phyloP scores from a whole-genome alignment of 2,888 invertebrate genomes.

The Polietes domitor region DNA sequence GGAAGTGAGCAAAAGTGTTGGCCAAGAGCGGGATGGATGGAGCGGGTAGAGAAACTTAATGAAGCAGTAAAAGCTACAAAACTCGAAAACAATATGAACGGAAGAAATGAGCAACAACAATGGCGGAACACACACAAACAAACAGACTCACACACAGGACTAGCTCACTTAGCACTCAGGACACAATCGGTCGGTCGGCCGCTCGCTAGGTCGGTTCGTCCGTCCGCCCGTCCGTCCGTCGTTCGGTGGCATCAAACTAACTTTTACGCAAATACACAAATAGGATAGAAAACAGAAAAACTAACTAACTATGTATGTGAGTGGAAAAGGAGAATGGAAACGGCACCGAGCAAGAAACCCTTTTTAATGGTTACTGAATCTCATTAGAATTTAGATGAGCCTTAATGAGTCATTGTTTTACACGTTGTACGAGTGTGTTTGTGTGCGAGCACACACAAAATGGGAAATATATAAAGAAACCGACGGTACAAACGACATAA shows the following conservation, averaged over 20 bases:
- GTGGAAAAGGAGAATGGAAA: slow-evolving; percentile 33
- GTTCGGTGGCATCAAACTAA: slow-evolving; percentile 24
- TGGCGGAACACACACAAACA: neutral
- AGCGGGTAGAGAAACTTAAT: slow-evolving; percentile 59
- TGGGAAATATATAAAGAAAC: slow-evolving; percentile 32
- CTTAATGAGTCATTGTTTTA: slow-evolving; percentile 81
- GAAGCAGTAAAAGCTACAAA: slow-evolving; percentile 64
- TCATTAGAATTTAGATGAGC: slow-evolving; percentile 81
- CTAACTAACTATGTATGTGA: slow-evolving; percentile 6
- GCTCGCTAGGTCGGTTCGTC: neutral
- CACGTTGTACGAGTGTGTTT: slow-evolving; percentile 68
- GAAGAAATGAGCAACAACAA: slow-evolving; percentile 38
- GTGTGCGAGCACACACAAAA: slow-evolving; percentile 22
- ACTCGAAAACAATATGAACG: slow-evolving; percentile 60
- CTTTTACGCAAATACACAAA: slow-evolving; percentile 46
- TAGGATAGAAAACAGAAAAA: slow-evolving; percentile 35
- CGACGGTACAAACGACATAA: slow-evolving; percentile 43
- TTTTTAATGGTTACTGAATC: slow-evolving; percentile 80
- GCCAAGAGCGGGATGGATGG: too few species aligned
- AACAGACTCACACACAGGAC: slow-evolving; percentile 23
- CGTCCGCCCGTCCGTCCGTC: too few species aligned
- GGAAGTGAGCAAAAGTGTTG: slow-evolving; percentile 21
- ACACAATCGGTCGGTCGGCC: slow-evolving; percentile 12
- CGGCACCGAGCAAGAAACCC: slow-evolving; percentile 57
- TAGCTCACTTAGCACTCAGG: neutral